phyloP scores from a whole-genome alignment of 2,888 invertebrate genomes.

The Venusia cambrica region DNA sequence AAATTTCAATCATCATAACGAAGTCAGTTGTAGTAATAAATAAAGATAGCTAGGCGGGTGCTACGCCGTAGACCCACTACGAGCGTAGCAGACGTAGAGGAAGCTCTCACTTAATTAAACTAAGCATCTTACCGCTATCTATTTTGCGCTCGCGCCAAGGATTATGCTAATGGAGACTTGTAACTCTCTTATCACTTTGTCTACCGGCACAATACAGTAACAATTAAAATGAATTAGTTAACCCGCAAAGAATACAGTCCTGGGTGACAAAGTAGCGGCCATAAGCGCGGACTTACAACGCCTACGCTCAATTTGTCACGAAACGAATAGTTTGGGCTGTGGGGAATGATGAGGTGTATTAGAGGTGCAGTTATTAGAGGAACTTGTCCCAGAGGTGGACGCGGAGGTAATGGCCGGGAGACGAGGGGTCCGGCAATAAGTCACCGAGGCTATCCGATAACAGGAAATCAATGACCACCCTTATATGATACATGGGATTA shows the following conservation, averaged over 20 bases:
- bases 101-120: slow-evolving; percentile 62
- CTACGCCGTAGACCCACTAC: slow-evolving; percentile 37
- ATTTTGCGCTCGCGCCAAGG: slow-evolving; percentile 63
- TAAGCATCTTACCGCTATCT: slow-evolving; percentile 79
- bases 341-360: slow-evolving; percentile 66
- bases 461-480: slow-evolving; percentile 76
- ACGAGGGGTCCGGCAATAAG: slow-evolving; percentile 68
- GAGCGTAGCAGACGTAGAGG: slow-evolving; percentile 42
- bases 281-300: slow-evolving; percentile 51
- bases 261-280: slow-evolving; percentile 40
- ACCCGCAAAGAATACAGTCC: slow-evolving; percentile 9
- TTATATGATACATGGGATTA: slow-evolving; percentile 75
- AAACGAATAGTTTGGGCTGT: slow-evolving; percentile 66
- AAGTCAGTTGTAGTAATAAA: no score
- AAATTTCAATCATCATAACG: slow-evolving; percentile 6
- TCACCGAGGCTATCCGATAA: slow-evolving; percentile 69
- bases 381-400: slow-evolving; percentile 34
- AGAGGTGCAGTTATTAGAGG: slow-evolving; percentile 46
- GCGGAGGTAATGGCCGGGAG: slow-evolving; percentile 58
- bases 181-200: slow-evolving; percentile 76
- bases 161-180: slow-evolving; percentile 73
- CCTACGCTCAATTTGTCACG: slow-evolving; percentile 82
- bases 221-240: slow-evolving; percentile 30
- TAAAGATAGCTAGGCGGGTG: slow-evolving; percentile 42
- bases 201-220: slow-evolving; percentile 49